Conservation (phyloP, 2,113 vertebrate species). For the Pimephales promelas region DNA sequence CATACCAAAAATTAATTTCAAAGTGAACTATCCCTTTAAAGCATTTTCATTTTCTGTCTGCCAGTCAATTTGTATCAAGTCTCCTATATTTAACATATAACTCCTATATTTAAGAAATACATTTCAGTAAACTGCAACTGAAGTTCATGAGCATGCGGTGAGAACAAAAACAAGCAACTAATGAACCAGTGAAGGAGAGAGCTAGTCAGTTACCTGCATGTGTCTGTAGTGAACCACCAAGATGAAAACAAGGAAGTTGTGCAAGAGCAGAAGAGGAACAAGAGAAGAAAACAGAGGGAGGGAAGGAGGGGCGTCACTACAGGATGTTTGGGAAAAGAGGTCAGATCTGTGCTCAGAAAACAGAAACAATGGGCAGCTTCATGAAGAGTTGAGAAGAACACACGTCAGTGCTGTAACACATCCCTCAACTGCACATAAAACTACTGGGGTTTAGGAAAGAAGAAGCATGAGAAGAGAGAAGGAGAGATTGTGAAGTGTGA, state of each 20-base stretch:
- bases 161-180: background rate
- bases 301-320: constrained; percentile 18
- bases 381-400: background rate
- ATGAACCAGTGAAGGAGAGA: background rate
- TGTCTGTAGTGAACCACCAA: background rate
- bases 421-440: background rate
- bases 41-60: background rate
- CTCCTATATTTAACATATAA: background rate
- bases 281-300: constrained; percentile 21
- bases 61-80: background rate
- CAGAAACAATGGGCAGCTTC: background rate
- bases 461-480: background rate
- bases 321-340: constrained; percentile 13
- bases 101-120: background rate
- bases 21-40: too few relatives aligned
- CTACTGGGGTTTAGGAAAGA: background rate
- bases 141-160: background rate
- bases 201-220: constrained; percentile 1
- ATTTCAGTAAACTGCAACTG: background rate
- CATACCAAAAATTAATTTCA: too few relatives aligned
- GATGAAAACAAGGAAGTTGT: constrained; percentile 14
- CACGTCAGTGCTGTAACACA: background rate
- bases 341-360: background rate
- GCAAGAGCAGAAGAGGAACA: background rate
- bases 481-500: background rate